Evolutionary conservation across 1,140 invertebrate species (phyloP).

Genomic region (Tetragonula clypearis): DNA sequence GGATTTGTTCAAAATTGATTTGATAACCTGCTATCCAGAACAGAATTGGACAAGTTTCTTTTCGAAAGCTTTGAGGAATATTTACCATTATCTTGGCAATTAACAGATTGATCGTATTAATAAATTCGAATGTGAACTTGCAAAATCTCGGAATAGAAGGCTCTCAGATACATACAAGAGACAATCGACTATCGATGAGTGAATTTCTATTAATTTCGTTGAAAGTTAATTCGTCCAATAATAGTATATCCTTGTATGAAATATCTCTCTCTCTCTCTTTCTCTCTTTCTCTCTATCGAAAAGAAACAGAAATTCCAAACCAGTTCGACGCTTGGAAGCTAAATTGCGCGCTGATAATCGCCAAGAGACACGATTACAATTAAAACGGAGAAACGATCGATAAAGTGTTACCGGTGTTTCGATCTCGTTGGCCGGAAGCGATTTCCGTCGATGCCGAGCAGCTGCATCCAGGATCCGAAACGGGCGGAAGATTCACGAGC

Average conservation of each 20-base stretch:
- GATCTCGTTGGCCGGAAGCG: constrained; percentile 16
- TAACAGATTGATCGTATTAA: too few relatives aligned
- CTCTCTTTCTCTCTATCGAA: background rate
- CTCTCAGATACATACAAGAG: too few relatives aligned
- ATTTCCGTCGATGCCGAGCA: constrained; percentile 16
- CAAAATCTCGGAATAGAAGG: too few relatives aligned
- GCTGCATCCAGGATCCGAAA: constrained; percentile 11
- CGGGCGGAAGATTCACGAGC: constrained; percentile 33
- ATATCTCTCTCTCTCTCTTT: background rate
- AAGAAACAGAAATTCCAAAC: background rate
- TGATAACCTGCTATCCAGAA: too few relatives aligned
- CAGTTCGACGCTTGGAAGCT: background rate
- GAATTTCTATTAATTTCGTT: background rate
- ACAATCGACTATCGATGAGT: background rate
- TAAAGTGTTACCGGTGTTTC: constrained; percentile 58
- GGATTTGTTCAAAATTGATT: too few relatives aligned
- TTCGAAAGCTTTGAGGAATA: too few relatives aligned
- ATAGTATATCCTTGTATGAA: background rate
- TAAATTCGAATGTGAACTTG: too few relatives aligned
- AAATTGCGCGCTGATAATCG: background rate
- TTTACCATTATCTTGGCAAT: too few relatives aligned
- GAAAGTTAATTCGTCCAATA: background rate
- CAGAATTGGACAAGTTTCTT: too few relatives aligned
- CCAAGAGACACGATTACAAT: background rate
- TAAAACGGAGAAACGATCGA: constrained; percentile 53